Base-by-base conservation (phyloP, 2,888 invertebrate species). In the Idaea biselata region DNA sequence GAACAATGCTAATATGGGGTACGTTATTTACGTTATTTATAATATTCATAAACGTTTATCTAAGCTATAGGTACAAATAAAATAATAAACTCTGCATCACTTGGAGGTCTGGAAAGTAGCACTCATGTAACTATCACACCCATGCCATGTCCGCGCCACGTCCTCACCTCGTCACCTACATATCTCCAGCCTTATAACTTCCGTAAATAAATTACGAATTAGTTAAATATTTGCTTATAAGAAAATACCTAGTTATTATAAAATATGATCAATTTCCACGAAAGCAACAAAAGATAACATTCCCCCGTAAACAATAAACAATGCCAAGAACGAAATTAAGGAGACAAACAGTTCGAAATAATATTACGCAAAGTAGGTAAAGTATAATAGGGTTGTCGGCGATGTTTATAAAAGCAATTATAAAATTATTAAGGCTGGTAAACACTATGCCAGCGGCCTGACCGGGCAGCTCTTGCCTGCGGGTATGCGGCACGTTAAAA, bases 261-360 rank as follows among this genome's bases (percentile, higher is more conserved):
- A 44, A 44, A 44, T 44, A 44, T 14, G 8, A 44, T 44, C 44
- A 44, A 44, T 44, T 44, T 44, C 14, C 44, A 14, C 11, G 44
- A 44, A 44, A 8, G 44, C 44, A 44, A 11, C 44, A 14, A 6
- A 14, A 59, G 57, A 56, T 57, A 62, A 59, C 59, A n/a, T 59
- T 16, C 57, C 59, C 31, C 57, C 8, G 59, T 53, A 55, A 57
- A 59, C 59, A 59, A 56, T 59, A 62, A 59, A 59, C 59, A 62
- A 62, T 59, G 18, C 59, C 58, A 57, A 59, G 54, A 59, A 62
- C 57, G 16, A 62, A 62, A 59, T 62, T 59, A 62, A 53, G 58
- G 44, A 5, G 55, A 62, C 55, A 62, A 59, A 59, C 62, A 59
- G 59, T 57, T 59, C 59, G 57, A 31, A 55, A 53, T 55, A 56